These are phyloP conservation scores for Drosophila seclusa DNA, from an alignment of 2,888 invertebrate species.

Conservation along the genomic window DNA sequence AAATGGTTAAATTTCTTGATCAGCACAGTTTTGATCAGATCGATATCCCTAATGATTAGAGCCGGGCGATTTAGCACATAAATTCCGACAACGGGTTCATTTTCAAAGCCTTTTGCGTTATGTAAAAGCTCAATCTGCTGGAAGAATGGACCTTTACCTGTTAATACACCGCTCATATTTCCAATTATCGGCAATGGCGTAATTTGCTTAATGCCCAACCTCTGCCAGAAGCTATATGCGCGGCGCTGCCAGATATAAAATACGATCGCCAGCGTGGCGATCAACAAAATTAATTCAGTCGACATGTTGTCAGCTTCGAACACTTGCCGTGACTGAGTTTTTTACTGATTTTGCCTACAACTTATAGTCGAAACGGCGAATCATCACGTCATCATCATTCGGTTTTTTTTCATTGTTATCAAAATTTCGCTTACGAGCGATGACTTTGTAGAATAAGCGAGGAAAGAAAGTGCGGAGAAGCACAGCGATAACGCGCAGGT, in stretches of 20 bases:
- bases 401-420: not conserved
- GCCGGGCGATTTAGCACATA: constrained; percentile 84
- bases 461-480: too few relatives aligned
- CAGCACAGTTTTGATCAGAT: constrained; percentile 84
- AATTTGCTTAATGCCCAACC: constrained; percentile 78
- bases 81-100: constrained; percentile 80
- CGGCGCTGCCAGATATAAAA: constrained; percentile 67
- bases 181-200: constrained; percentile 83
- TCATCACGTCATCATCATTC: not conserved
- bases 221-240: constrained; percentile 73
- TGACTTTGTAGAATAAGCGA: not conserved
- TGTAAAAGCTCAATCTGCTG: constrained; percentile 73
- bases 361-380: constrained; percentile 1
- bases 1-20: constrained; percentile 85
- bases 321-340: constrained; percentile 26
- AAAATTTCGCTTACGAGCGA: not conserved
- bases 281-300: constrained; percentile 33
- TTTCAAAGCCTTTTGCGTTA: constrained; percentile 55
- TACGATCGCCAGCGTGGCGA: constrained; percentile 40
- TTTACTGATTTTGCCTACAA: too few relatives aligned
- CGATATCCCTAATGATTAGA: constrained; percentile 83
- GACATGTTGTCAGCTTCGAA: constrained; percentile 41
- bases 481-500: too few relatives aligned
- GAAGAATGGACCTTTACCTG: constrained; percentile 66
- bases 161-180: constrained; percentile 78